These are phyloP conservation scores for Catostylus mosaicus DNA, from an alignment of 30 jellyfish, hydroid and myxozoan genomes.

Conservation along the genomic window DNA sequence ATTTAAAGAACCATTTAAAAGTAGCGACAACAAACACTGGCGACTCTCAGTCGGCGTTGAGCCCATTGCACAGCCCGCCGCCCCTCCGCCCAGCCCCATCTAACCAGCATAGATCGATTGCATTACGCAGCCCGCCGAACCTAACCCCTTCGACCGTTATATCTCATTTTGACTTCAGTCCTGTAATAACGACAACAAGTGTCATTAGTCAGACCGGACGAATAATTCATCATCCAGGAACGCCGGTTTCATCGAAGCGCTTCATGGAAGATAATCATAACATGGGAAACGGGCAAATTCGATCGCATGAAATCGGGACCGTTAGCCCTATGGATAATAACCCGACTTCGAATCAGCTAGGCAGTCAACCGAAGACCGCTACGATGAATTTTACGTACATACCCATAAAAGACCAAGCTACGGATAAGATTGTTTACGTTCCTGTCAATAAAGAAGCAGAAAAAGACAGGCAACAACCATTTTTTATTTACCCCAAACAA, in stretches of 20 bases:
- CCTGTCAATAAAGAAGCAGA: conserved; percentile 58
- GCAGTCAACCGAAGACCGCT: not conserved
- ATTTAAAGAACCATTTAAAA: conserved; percentile 39
- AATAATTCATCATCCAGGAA: conserved; percentile 43
- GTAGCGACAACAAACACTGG: conserved; percentile 53
- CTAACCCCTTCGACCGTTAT: conserved; percentile 84
- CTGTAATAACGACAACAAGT: conserved; percentile 55
- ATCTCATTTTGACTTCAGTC: conserved; percentile 81
- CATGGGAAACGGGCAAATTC: conserved; percentile 7
- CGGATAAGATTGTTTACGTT: conserved; percentile 83
- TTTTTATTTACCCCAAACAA: conserved; percentile 47
- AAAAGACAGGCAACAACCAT: conserved; percentile 31
- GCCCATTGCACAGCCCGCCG: conserved; percentile 98
- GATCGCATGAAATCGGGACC: conserved; percentile 15
- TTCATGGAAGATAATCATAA: conserved; percentile 1
- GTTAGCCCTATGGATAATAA: not conserved
- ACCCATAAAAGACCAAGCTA: conserved; percentile 81
- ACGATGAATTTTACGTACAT: conserved; percentile 84
- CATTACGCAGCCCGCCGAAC: conserved; percentile 93
- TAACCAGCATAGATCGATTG: conserved; percentile 78
- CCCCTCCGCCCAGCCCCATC: conserved; percentile 97
- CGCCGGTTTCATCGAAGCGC: not conserved
- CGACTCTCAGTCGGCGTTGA: conserved; percentile 53
- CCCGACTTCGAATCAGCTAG: conserved; percentile 22
- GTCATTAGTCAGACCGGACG: conserved; percentile 49